phyloP scores from a whole-genome alignment of 2,113 vertebrate genomes.

The Halcyon senegalensis region DNA sequence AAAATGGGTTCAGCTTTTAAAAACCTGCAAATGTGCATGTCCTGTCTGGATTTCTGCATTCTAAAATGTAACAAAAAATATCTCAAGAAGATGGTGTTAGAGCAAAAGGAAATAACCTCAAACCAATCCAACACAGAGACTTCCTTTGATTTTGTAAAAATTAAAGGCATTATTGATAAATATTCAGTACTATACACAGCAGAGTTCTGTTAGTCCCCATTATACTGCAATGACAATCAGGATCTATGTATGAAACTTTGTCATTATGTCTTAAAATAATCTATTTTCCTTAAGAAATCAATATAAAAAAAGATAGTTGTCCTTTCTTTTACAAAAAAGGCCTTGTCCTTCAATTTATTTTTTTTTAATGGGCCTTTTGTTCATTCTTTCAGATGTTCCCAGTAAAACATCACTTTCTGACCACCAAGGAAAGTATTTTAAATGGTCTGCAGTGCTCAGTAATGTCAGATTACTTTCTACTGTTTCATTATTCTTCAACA shows the following conservation, averaged over 20 bases:
- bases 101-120: background rate
- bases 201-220: background rate
- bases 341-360: background rate
- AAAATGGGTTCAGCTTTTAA: background rate
- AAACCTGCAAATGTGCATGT: background rate
- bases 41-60: background rate
- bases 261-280: background rate
- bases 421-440: background rate
- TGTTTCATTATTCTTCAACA: background rate
- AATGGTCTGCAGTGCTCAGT: background rate
- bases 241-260: background rate
- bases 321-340: background rate
- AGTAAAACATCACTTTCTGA: background rate
- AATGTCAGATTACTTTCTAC: background rate
- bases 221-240: background rate
- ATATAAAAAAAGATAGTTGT: background rate
- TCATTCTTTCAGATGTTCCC: background rate
- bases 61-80: background rate
- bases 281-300: background rate
- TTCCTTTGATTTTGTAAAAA: background rate
- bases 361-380: background rate
- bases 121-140: background rate
- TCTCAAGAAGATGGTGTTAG: background rate
- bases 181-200: background rate
- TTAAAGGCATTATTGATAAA: background rate